Evolutionary conservation across 2,113 vertebrate genomes (phyloP), one percentile per base, ranked within the genome.

Genomic region (Kryptolebias marmoratus): DNA sequence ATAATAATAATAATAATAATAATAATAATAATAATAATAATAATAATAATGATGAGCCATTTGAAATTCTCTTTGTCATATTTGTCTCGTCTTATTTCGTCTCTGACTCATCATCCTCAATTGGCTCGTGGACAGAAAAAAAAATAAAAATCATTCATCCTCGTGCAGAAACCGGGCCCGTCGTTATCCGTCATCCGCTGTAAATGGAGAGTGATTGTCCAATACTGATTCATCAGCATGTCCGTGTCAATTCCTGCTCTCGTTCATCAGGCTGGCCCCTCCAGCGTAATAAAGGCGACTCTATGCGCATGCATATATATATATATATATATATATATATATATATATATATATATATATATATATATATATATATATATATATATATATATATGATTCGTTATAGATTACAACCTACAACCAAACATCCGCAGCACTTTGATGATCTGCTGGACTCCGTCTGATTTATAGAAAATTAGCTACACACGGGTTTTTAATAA

Each of bases 201-300:
- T 80, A 89, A 89, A 90, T 81, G 80, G 80, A 90, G 88, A 90
- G 82, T 88, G 87, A 89, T 86, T 77, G 79, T 84, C 84, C 87
- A 87, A 83, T 80, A 70, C 88, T 77, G 90, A 89, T 89, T 88
- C 88, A 87, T 91, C 87, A 82, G 86, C 81, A 59, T 58, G 84
- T 88, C 88, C 75, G 28, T 16, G 80, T 77, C 84, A 76, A 79
- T 89, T 71, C 75, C 70, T 71, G 10, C 72, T 0, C 69, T 71
- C 88, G 80, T 91, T 79, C 3, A 68, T 90, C 90, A 88, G 56
- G 13, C 81, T 81, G 32, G 78, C 50, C 59, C 83, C 66, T 81
- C 71, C 75, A 80, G 56, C 60, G 50, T 60, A 52, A 81, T 77
- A 72, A 68, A 66, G 73, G 32, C 13, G 64, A 64, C 39, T 63